These are phyloP conservation scores for Ascidia mentula DNA, from an alignment of 23 tunicate species.

Conservation along the genomic window DNA sequence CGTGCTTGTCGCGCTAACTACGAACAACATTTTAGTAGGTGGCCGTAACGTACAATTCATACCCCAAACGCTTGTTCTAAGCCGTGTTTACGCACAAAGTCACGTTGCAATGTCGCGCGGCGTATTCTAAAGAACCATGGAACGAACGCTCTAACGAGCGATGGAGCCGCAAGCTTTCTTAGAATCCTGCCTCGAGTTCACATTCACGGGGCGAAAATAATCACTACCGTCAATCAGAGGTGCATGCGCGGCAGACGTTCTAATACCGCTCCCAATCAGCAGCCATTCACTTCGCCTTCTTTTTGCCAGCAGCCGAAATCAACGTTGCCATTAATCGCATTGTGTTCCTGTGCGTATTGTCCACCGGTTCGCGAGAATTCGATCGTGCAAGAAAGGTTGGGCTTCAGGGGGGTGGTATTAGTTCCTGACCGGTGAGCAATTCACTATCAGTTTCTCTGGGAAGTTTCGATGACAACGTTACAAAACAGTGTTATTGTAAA, in stretches of 20 bases:
- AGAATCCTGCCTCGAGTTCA: not conserved
- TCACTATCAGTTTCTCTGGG: too few relatives aligned
- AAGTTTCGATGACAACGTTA: too few relatives aligned
- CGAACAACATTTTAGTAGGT: not conserved
- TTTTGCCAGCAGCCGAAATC: not conserved
- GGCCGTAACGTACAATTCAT: not conserved
- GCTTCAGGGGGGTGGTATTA: not conserved
- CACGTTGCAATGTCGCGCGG: not conserved
- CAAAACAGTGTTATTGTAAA: too few relatives aligned
- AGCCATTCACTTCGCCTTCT: slow-evolving; percentile 1
- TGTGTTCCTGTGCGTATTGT: not conserved
- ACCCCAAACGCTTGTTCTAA: not conserved
- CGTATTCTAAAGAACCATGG: not conserved
- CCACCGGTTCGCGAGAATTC: not conserved
- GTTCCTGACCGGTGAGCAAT: too few relatives aligned
- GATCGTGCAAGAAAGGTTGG: not conserved
- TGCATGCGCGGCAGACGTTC: not conserved
- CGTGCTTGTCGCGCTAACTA: too few relatives aligned
- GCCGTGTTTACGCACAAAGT: not conserved
- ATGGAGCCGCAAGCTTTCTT: slow-evolving; percentile 12
- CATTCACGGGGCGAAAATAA: not conserved
- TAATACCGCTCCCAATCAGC: not conserved
- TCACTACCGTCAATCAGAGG: not conserved
- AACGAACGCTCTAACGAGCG: not conserved
- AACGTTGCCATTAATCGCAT: slow-evolving; percentile 1